Base-by-base conservation (phyloP, 1,140 invertebrate species). In the Tetramorium parvispinum region DNA sequence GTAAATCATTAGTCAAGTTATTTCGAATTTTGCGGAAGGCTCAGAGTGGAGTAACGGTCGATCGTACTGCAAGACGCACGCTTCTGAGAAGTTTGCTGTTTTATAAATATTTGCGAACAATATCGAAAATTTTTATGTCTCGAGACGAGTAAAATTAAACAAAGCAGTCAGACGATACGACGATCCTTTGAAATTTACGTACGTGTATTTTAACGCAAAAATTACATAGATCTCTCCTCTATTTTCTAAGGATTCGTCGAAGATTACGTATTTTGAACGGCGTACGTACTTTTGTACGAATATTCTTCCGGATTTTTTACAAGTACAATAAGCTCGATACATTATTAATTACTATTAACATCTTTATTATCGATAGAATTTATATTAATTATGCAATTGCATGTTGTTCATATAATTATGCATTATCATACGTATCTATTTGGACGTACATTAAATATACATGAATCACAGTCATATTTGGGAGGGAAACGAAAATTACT, bases 51-150 rank as follows among this genome's bases (percentile, higher is more conserved):
- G 10, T 61, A 27, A 32, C 51, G 40, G 32, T 63, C 37, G 40
- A 65, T 49, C 11, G 24, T n/a, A 13, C 7, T 3, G 18, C 16
- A 16, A 16, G 10, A 63, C 0, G 18, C 71, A 37, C 11, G n/a
- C 43, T 37, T 65, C 27, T 51, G 27, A 66, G 18, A 43, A 51
- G 24, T 1, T 10, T 18, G 10, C 11, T 43, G 16, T 49, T 81
- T 68, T 51, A 37, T 53, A 18, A 24, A 68, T 53, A 55, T 40
- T 68, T 66, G 27, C 32, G n/a, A 79, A 53, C 4, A 27, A 77
- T 61, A 13, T 63, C 1, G n/a, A 40, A 3, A n/a, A 66, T 37
- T 68, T 6, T 37, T 27, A 32, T 5, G 3, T 43, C 32, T 70
- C 10, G 32, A 37, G 6, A 53, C n/a, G 13, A 49, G 13, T 46